Base-by-base conservation (phyloP, 2,888 invertebrate genomes). In the Shargacucullia verbasci region DNA sequence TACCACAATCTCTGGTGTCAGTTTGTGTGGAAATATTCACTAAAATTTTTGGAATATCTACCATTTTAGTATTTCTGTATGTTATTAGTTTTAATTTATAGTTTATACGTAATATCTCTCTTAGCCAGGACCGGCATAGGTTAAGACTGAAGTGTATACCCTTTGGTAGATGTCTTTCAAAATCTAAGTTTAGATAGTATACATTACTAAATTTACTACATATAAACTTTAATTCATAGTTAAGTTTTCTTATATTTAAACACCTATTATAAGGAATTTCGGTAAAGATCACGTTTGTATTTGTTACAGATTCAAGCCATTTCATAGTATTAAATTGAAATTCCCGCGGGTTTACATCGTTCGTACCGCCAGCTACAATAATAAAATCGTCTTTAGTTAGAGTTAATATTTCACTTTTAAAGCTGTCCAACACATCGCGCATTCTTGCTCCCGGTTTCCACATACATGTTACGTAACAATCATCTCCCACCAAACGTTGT, bases 401-500 rank as follows among this genome's bases (percentile, higher is more conserved):
- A 9, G 20, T 39, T 1, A 12, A 3, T 3, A 48, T 29, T 39
- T 39, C 31, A 48, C 12, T 8, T 31, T 11, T 33, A 31, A 29
- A 47, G 38, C 27, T 15, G 29, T 47, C 5, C 47, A 47, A 15
- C 27, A 47, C 38, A 29, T 47, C 10, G 4, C n/a, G 5, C 25
- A 47, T 5, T 29, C 20, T 48, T 39, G 31, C 48, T 20, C 48
- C 48, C 14, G 14, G 48, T 20, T 39, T 48, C 48, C 48, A 39
- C 31, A 20, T 48, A 39, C 48, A 39, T 2, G 33, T 39, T 10
- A 20, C 48, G n/a, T 31, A 11, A 12, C 12, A 48, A 12, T 48
- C 31, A 1, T 29, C 31, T 0, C 38, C 38, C 10, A 48, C 5
- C 29, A 48, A 31, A 2, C 14, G 9, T 15, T 31, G 38, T 38